Evolutionary conservation across 1,140 invertebrate genomes (phyloP), one percentile per base, ranked within the genome.

Genomic region (Ridgeia piscesae): DNA sequence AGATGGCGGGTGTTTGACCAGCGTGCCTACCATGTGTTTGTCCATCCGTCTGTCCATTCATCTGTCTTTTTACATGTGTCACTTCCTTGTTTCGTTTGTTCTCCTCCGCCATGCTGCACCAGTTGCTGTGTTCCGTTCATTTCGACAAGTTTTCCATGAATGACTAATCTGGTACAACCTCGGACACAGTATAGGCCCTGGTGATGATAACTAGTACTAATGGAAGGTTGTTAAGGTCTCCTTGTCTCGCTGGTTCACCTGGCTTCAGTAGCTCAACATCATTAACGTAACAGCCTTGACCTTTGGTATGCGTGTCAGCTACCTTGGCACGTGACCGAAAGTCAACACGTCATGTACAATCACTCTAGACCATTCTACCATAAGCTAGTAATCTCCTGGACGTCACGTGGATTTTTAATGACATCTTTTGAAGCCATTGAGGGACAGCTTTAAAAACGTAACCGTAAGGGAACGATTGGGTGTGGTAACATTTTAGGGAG

Each of bases 171-270:
- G 11, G 27, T 77, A 77, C 58, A 21, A 77, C 2, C 58, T 21
- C 17, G 27, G 58, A 77, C 58, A 77, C 27, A 27, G 6, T 9
- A 9, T 77, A 21, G 27, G 11, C 11, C 27, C 0, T 77, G 58
- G 58, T 77, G 58, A 77, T 77, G 58, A 77, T 77, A 77, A 77
- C 58, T 77, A 77, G 14, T 77, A 77, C 58, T 77, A 77, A 77
- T 31, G 17, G 58, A 77, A 77, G 58, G 58, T 77, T 77, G 17
- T 77, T 77, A 77, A 77, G 58, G 58, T 77, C 58, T 77, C 58
- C 58, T 77, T 77, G 58, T 77, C 42, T 77, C 27, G 58, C 58
- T 8, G 58, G 58, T 77, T 21, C 27, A 77, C 58, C 27, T 77
- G 58, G 58, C 58, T 77, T 77, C 58, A 21, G 58, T 77, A 77